These are phyloP conservation scores for Ctenopoma kingsleyae DNA, from an alignment of 2,797 vertebrate genomes.

Conservation along the genomic window DNA sequence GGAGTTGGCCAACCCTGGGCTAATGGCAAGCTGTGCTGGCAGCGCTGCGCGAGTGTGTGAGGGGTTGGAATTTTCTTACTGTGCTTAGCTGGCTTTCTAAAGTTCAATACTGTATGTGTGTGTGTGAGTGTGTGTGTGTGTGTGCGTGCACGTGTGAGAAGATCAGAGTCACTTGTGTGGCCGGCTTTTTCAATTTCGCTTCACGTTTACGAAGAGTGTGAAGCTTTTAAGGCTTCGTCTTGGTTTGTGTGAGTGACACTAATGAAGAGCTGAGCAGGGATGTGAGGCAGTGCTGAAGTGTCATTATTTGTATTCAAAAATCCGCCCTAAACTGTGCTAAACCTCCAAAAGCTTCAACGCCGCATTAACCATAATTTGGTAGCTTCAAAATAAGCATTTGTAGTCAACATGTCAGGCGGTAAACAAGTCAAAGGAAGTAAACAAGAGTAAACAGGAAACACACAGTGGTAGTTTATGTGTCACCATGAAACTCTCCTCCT, in stretches of 20 bases:
- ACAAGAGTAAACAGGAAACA: conserved; percentile 22
- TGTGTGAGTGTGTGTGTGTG: conserved; percentile 7
- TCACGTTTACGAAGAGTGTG: not conserved
- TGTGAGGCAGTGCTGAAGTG: conserved; percentile 6
- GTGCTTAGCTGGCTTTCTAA: conserved; percentile 50
- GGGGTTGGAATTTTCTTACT: conserved; percentile 63
- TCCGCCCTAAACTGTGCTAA: not conserved
- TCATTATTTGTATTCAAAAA: conserved; percentile 22
- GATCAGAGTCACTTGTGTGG: not conserved
- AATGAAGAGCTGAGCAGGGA: conserved; percentile 45
- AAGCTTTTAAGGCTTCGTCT: conserved; percentile 26
- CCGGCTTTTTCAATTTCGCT: conserved; percentile 12
- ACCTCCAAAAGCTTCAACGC: not conserved
- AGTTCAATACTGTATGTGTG: conserved; percentile 46
- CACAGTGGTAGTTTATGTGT: conserved; percentile 21
- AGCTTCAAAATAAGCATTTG: conserved; percentile 12
- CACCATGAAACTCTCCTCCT: conserved; percentile 22
- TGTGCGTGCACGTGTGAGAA: conserved; percentile 1
- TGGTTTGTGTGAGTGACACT: conserved; percentile 20
- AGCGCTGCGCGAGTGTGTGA: conserved; percentile 42
- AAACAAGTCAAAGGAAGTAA: conserved; percentile 42
- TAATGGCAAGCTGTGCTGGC: conserved; percentile 79
- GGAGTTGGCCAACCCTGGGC: conserved; percentile 70
- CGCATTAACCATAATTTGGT: conserved; percentile 28
- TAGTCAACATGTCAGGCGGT: conserved; percentile 14